These are phyloP conservation scores for Agrochola macilenta DNA, from an alignment of 2,888 invertebrate genomes.

Conservation along the genomic window DNA sequence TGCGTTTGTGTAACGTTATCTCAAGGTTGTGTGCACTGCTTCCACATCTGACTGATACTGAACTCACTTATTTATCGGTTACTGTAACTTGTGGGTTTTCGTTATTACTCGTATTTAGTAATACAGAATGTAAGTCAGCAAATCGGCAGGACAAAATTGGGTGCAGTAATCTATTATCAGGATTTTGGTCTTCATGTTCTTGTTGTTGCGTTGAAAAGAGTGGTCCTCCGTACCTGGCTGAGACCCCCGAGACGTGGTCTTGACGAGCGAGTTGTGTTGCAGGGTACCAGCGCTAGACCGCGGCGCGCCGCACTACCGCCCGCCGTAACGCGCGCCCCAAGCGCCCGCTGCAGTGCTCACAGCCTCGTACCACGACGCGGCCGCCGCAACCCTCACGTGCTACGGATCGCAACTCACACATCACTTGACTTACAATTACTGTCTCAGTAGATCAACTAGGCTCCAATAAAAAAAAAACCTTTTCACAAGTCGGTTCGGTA, in stretches of 20 bases:
- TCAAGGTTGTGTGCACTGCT: slow-evolving; percentile 61
- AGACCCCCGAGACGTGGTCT: not conserved
- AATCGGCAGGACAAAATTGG: not conserved
- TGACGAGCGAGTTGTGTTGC: slow-evolving; percentile 64
- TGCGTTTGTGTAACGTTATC: slow-evolving; percentile 74
- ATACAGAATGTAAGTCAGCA: not conserved
- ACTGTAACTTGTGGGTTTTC: slow-evolving; percentile 10
- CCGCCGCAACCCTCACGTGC: not conserved
- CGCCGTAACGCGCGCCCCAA: slow-evolving; percentile 63
- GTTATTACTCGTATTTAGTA: not conserved
- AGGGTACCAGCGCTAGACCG: slow-evolving; percentile 87
- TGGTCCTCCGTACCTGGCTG: not conserved
- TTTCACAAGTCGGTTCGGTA: not conserved
- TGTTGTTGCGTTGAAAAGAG: slow-evolving; percentile 7
- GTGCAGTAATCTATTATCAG: not conserved
- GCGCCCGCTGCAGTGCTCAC: not conserved
- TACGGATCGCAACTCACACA: not conserved
- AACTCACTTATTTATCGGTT: slow-evolving; percentile 24
- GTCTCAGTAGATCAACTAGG: not conserved
- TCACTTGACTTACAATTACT: slow-evolving; percentile 36
- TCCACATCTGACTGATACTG: slow-evolving; percentile 15
- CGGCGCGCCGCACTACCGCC: slow-evolving; percentile 73
- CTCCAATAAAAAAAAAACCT: not conserved
- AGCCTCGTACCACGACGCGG: not conserved
- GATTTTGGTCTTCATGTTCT: not conserved